Evolutionary conservation across 2,113 vertebrate genomes (phyloP).

Genomic region (Prinia subflava): DNA sequence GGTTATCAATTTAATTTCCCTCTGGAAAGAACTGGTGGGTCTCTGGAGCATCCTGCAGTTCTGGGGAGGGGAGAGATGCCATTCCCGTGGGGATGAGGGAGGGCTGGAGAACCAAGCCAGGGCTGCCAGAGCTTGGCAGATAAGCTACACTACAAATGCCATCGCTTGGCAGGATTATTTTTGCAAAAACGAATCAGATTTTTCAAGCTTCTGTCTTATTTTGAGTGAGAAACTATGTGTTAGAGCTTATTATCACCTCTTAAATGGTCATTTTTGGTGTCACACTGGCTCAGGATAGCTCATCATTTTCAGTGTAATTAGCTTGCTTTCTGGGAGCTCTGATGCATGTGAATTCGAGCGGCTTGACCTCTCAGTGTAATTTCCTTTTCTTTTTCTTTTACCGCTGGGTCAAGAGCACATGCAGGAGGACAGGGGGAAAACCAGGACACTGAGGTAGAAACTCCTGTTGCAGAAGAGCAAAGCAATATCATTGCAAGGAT

Average conservation of each 20-base stretch:
- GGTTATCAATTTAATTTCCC: background rate
- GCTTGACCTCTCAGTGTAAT: background rate
- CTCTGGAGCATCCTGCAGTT: background rate
- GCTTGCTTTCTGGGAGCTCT: background rate
- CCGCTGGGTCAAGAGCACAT: background rate
- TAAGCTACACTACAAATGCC: background rate
- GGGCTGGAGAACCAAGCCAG: background rate
- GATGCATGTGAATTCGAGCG: background rate
- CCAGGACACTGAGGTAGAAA: background rate
- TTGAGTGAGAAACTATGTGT: background rate
- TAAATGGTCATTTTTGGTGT: background rate
- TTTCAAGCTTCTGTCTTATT: background rate
- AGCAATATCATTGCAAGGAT: background rate
- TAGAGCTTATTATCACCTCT: background rate
- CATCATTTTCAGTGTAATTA: background rate
- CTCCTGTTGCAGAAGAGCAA: background rate
- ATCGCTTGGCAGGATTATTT: background rate
- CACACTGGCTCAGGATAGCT: background rate
- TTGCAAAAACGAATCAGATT: background rate
- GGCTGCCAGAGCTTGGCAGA: background rate
- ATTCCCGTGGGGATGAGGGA: accelerated
- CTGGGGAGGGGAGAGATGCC: background rate
- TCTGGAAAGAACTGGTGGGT: background rate
- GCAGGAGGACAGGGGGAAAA: background rate
- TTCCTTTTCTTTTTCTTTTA: background rate